Base-by-base conservation (phyloP, 2,888 invertebrate species). In the Vanessa cardui region DNA sequence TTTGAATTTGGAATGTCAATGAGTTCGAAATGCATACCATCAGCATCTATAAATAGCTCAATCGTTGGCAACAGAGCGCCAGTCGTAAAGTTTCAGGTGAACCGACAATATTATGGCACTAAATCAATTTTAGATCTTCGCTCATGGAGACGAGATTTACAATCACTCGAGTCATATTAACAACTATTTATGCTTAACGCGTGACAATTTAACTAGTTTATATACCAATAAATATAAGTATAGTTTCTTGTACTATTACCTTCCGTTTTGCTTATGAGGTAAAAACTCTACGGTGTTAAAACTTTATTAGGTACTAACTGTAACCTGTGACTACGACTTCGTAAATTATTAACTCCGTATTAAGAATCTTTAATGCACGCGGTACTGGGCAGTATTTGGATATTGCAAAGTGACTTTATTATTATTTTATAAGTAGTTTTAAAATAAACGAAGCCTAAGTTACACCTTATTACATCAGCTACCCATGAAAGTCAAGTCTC, bases 1-100 rank as follows among this genome's bases (percentile, higher is more conserved):
- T 77, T 74, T 72, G 73, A 76, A 76, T 73, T 73, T 74, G 71
- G 75, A 72, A 77, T 73, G 72, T 72, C 73, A 76, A 73, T 73
- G 67, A 56, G 66, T 70, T 63, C 69, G 73, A 68, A 72, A 65
- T 69, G 74, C 71, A 68, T 72, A 69, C 65, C 68, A 70, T 63
- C 72, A 69, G 64, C 66, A 58, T 59, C 72, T 76, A 74, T 75
- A 73, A 74, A 74, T 73, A 75, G 64, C 31, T 58, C 59, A 64
- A 72, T 65, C 71, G 68, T 73, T 76, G 76, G 74, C 74, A 75
- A 74, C 72, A 68, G 72, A 72, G 70, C 63, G 72, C 66, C 69
- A 69, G 68, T 73, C 74, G 68, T 76, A 72, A 76, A 76, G 60
- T 62, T 70, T 73, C 76, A 76, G 76, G 76, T 76, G 73, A 74